phyloP scores from a whole-genome alignment of 2,888 invertebrate genomes.

The Caenorhabditis sinica region DNA sequence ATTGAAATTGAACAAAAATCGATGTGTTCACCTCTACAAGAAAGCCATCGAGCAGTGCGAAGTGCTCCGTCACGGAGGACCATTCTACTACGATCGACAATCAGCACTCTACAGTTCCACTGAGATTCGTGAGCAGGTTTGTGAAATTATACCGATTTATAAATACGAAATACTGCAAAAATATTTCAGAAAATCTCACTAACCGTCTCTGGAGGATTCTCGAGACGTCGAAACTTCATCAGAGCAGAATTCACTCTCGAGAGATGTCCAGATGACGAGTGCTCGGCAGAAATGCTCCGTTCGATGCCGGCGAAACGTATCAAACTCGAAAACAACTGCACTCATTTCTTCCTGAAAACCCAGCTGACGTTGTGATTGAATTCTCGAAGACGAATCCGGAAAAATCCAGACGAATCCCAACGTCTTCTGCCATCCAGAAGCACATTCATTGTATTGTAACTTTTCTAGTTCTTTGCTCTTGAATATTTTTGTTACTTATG shows the following conservation, averaged over 20 bases:
- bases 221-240: slow-evolving; percentile 23
- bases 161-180: too few species aligned
- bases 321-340: neutral
- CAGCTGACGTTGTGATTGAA: too few species aligned
- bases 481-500: too few species aligned
- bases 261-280: neutral
- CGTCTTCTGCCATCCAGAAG: too few species aligned
- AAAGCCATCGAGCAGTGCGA: neutral
- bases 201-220: slow-evolving; percentile 3
- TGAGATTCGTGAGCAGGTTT: neutral
- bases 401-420: too few species aligned
- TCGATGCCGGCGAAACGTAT: neutral
- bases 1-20: neutral
- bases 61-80: neutral
- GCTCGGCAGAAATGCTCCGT: neutral
- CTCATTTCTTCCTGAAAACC: neutral
- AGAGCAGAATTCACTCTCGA: slow-evolving; percentile 10
- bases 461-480: too few species aligned
- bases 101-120: slow-evolving; percentile 12
- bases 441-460: too few species aligned
- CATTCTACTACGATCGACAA: slow-evolving; percentile 38
- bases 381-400: too few species aligned
- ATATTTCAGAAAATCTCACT: neutral
- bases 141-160: neutral
- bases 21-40: slow-evolving; percentile 23